phyloP scores from a whole-genome alignment of 1,140 invertebrate genomes.

The Aplysia californica region DNA sequence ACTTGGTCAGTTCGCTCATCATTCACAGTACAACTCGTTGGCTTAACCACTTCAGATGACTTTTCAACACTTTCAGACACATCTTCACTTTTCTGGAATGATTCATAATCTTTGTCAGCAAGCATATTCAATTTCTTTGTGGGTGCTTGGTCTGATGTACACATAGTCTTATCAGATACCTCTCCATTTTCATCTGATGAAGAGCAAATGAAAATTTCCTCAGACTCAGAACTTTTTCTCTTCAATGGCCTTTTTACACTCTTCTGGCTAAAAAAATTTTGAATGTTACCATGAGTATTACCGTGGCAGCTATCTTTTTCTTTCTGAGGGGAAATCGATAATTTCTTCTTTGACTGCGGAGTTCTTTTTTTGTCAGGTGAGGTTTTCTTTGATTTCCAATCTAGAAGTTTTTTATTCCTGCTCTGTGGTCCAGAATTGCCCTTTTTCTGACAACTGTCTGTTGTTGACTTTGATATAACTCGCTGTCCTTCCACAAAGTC shows the following conservation, averaged over 20 bases:
- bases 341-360: background rate
- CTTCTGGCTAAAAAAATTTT: background rate
- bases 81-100: background rate
- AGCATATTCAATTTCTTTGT: background rate
- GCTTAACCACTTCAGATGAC: background rate
- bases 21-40: background rate
- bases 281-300: no score
- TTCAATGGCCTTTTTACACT: background rate
- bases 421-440: background rate
- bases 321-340: background rate
- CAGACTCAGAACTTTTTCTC: constrained; percentile 9
- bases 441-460: background rate
- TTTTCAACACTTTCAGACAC: background rate
- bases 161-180: background rate
- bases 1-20: background rate
- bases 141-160: no score
- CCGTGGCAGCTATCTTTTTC: no score
- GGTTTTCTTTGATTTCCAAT: no score
- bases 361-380: background rate
- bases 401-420: background rate
- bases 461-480: background rate
- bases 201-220: background rate
- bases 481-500: background rate
- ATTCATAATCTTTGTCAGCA: background rate
- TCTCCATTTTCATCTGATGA: background rate